phyloP scores from a whole-genome alignment of 1,140 invertebrate genomes.

The Solenopsis invicta region DNA sequence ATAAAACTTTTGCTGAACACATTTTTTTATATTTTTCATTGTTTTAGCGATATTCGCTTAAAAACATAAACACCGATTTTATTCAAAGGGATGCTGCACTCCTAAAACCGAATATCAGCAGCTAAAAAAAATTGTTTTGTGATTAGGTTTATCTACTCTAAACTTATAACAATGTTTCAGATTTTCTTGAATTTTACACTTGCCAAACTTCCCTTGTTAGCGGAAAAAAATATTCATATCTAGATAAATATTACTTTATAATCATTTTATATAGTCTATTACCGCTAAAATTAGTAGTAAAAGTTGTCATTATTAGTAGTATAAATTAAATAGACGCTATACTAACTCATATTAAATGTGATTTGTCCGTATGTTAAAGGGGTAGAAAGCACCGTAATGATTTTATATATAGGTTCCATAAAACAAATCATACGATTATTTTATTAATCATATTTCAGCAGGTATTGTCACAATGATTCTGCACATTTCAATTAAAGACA shows the following conservation, averaged over 20 bases:
- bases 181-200: no score
- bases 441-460: conserved; percentile 68
- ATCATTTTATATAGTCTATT: conserved; percentile 50
- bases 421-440: conserved; percentile 65
- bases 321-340: conserved; percentile 63
- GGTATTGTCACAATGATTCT: conserved; percentile 75
- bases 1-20: no score
- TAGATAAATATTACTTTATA: conserved; percentile 20
- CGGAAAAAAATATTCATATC: neutral
- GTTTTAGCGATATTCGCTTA: no score
- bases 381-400: conserved; percentile 66
- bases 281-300: conserved; percentile 43
- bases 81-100: no score
- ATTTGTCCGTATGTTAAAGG: conserved; percentile 43
- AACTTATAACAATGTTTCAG: no score
- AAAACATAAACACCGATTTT: no score
- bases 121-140: no score
- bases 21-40: no score
- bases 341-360: conserved; percentile 65
- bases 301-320: conserved; percentile 34
- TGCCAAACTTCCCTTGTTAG: no score
- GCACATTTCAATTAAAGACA: conserved; percentile 65
- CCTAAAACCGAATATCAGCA: no score
- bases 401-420: conserved; percentile 66
- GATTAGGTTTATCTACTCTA: no score